Evolutionary conservation across 2,797 vertebrate genomes (phyloP), one percentile per base, ranked within the genome.

Genomic region (Spinibarbus caldwelli): DNA sequence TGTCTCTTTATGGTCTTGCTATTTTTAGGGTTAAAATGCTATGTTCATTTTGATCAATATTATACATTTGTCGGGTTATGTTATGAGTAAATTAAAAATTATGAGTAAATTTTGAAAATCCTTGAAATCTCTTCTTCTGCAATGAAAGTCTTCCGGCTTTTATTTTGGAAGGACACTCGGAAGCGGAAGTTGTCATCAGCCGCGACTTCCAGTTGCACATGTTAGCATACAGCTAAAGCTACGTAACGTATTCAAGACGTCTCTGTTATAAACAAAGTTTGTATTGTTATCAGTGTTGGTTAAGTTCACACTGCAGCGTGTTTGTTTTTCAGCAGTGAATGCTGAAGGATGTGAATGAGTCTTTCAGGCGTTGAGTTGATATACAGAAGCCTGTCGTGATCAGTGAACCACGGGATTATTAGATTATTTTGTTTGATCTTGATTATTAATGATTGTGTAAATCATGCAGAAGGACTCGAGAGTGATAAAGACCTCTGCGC

Each of bases 401-500:
- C 64, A 11, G 17, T 23, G 2, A 62, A 6, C 5, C 19, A 5
- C 21, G 6, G 43, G 59, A 26, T 41, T 19, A 57, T 54, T n/a
- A n/a, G n/a, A 57, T 54, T 9, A 7, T 43, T 57, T 52, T 5
- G 4, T 57, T 68, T 14, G 4, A 12, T 12, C n/a, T 0, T 12
- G 0, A 2, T 64, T 64, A 17, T 72, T 31, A 41, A 15, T 47
- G 5, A n/a, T 66, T 15, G 45, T 68, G 21, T 19, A 17, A 49
- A 66, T 73, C 14, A 52, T 31, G 92, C 94, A 96, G 90, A 95
- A 94, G 87, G 92, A 93, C 87, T 92, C 93, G 21, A 93, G 94
- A 1, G 89, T 93, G 70, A 97, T 98, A 90, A 99, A 99, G 89
- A 94, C 95, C 52, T 96, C 97, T 62, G 97, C 98, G 14, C 98